Evolutionary conservation across 1,140 invertebrate species (phyloP), one percentile per base, ranked within the genome.

Genomic region (Drosophila littoralis): DNA sequence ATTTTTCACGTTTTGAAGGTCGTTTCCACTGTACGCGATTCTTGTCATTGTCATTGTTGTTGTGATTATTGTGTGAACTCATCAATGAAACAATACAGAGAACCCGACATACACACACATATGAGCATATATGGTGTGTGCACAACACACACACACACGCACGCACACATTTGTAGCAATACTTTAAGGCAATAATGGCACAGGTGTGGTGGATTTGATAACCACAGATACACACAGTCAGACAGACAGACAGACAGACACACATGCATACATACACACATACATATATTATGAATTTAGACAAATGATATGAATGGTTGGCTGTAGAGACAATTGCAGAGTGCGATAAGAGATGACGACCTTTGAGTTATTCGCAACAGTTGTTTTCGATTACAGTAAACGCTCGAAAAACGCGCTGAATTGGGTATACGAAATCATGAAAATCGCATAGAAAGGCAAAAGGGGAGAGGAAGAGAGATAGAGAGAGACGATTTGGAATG

Each of bases 1-100:
- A 74, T 77, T 77, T 76, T 77, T 74, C 51, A 77, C 63, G 57
- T 67, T 77, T 77, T 77, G 70, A 77, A 77, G 75, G 75, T 77
- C 75, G 75, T 86, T 64, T 63, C 59, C 57, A 81, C 63, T 71
- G 67, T 75, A 46, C 54, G 73, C 64, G 54, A 68, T 61, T 42
- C 33, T 60, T 52, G 61, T 57, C 51, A 66, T 54, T 52, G 43
- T 54, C 72, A 48, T 70, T 54, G 66, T 57, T 58, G 59, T 46
- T 43, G 48, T 40, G 50, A 13, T 55, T 58, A 61, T 43, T 59
- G 58, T 81, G 60, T 77, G 54, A 68, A 75, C 77, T 71, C 69
- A 73, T 77, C 68, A 81, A 72, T 81, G 70, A 68, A 70, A 50
- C 70, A 79, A 83, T 71, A 70, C 60, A 68, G 54, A 50, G 33